phyloP scores from a whole-genome alignment of 2,797 vertebrate genomes.

The Gobionotothen gibberifrons region DNA sequence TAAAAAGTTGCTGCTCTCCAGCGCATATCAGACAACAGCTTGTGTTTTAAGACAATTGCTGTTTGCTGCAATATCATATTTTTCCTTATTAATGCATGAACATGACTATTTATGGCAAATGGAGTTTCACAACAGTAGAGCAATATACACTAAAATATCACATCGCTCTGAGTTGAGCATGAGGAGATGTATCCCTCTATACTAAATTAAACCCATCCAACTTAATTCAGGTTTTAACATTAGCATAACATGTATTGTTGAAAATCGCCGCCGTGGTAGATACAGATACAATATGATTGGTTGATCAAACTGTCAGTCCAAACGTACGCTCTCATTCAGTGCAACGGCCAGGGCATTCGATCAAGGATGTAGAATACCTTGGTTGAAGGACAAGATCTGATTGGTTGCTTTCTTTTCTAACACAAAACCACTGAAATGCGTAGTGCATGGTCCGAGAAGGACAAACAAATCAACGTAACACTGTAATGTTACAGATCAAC shows the following conservation, averaged over 20 bases:
- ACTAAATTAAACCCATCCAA: conserved; percentile 2
- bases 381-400: too few relatives aligned
- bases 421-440: too few relatives aligned
- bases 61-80: conserved; percentile 29
- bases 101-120: conserved; percentile 38
- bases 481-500: too few relatives aligned
- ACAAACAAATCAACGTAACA: too few relatives aligned
- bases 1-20: not conserved
- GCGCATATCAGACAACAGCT: not conserved
- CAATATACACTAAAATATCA: conserved; percentile 33
- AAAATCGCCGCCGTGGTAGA: too few relatives aligned
- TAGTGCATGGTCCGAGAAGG: too few relatives aligned
- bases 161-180: not conserved
- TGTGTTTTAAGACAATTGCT: conserved; percentile 18
- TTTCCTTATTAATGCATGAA: conserved; percentile 46
- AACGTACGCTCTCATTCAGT: too few relatives aligned
- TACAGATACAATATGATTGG: too few relatives aligned
- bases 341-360: too few relatives aligned
- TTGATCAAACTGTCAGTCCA: too few relatives aligned
- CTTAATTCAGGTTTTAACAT: not conserved
- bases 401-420: too few relatives aligned
- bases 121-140: conserved; percentile 29
- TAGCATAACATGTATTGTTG: not conserved
- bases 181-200: conserved; percentile 9
- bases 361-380: too few relatives aligned